Conservation (phyloP, 2,888 invertebrate species). For the Dynastes tityus region DNA sequence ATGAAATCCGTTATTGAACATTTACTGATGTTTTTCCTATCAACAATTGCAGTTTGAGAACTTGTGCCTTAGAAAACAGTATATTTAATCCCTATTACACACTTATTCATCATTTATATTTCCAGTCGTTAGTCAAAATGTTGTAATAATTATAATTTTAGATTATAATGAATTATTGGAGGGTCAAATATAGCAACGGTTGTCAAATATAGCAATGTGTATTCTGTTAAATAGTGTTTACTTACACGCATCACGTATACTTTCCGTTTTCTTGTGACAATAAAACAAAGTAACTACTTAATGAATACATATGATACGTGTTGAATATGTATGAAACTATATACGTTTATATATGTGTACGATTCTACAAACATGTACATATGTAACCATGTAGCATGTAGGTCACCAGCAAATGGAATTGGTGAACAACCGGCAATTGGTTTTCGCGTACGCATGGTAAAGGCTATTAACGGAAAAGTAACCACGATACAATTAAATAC, state of each 20-base stretch:
- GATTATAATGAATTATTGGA: too few relatives aligned
- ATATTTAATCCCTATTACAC: too few relatives aligned
- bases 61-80: too few relatives aligned
- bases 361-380: constrained; percentile 4
- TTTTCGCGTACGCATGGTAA: constrained; percentile 29
- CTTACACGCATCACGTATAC: background rate
- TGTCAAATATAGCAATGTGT: too few relatives aligned
- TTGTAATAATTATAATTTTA: too few relatives aligned
- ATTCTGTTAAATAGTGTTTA: background rate
- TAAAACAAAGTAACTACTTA: constrained; percentile 8
- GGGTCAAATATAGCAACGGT: too few relatives aligned
- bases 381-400: constrained; percentile 24
- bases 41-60: too few relatives aligned
- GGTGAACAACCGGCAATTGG: constrained; percentile 22
- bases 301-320: constrained; percentile 13
- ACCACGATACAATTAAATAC: constrained; percentile 31
- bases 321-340: background rate
- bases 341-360: constrained; percentile 5
- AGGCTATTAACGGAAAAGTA: constrained; percentile 36
- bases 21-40: too few relatives aligned
- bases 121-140: too few relatives aligned
- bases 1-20: too few relatives aligned
- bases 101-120: too few relatives aligned
- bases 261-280: background rate
- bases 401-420: constrained; percentile 32